phyloP scores from a whole-genome alignment of 2,113 vertebrate species.

The Chionis minor region DNA sequence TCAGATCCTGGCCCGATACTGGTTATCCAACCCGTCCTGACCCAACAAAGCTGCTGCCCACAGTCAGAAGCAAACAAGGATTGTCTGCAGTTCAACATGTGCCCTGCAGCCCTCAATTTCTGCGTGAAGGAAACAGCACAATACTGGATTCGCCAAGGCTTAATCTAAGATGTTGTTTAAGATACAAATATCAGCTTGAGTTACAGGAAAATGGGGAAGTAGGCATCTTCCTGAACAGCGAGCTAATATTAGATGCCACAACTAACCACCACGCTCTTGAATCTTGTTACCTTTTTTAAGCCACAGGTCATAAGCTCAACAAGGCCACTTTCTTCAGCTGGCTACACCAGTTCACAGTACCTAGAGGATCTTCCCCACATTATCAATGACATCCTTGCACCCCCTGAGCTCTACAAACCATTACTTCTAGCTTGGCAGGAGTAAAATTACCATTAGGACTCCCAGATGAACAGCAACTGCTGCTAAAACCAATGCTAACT shows the following conservation, averaged over 20 bases:
- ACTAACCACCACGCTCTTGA: neutral
- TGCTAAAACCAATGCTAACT: neutral
- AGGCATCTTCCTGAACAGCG: neutral
- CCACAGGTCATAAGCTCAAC: neutral
- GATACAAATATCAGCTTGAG: neutral
- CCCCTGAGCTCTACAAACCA: neutral
- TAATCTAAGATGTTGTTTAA: neutral
- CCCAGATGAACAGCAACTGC: neutral
- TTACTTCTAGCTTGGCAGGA: neutral
- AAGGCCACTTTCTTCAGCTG: neutral
- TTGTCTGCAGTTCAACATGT: neutral
- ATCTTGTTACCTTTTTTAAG: neutral
- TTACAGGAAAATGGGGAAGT: neutral
- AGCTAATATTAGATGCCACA: neutral
- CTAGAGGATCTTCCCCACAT: neutral
- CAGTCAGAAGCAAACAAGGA: neutral
- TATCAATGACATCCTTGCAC: accelerated
- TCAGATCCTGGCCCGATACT: neutral
- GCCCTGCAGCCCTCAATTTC: neutral
- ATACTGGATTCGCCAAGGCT: neutral
- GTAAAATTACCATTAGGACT: neutral
- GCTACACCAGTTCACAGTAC: neutral
- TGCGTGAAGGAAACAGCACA: neutral
- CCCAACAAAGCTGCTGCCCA: neutral
- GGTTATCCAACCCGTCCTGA: neutral